These are phyloP conservation scores for Cyclura pinguis DNA, from an alignment of 2,797 vertebrate genomes.

Conservation along the genomic window DNA sequence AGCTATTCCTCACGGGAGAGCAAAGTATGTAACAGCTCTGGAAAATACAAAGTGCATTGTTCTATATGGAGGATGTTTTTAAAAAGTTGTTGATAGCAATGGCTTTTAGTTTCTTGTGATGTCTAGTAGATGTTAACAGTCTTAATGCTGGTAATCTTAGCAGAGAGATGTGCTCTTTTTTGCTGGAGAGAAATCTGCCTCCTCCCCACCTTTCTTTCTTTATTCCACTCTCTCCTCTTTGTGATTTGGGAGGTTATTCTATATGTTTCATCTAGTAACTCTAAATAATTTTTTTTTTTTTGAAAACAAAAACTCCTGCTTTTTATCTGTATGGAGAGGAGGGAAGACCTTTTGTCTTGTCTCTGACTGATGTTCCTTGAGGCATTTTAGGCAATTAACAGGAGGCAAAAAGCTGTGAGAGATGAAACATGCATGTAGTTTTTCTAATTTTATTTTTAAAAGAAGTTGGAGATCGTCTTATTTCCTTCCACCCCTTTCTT, in stretches of 20 bases:
- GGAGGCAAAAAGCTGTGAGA: slow-evolving; percentile 57
- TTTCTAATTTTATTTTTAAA: slow-evolving; percentile 73
- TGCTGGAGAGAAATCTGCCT: slow-evolving; percentile 62
- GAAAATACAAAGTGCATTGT: slow-evolving; percentile 56
- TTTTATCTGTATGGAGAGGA: slow-evolving; percentile 73
- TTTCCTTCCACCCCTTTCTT: slow-evolving; percentile 57
- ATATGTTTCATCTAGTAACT: slow-evolving; percentile 72
- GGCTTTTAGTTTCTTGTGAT: slow-evolving; percentile 53
- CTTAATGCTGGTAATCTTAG: slow-evolving; percentile 59
- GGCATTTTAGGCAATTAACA: slow-evolving; percentile 70
- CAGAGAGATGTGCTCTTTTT: slow-evolving; percentile 65
- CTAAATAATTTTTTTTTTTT: slow-evolving; percentile 56
- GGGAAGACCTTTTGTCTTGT: slow-evolving; percentile 12
- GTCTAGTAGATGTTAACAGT: slow-evolving; percentile 56
- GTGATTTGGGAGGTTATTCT: slow-evolving; percentile 74
- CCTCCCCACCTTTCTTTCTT: slow-evolving; percentile 45
- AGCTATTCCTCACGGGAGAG: slow-evolving; percentile 38
- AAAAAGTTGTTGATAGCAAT: slow-evolving; percentile 57
- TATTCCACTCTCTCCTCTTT: slow-evolving; percentile 69
- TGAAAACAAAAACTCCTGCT: slow-evolving; percentile 68
- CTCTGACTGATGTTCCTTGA: slow-evolving; percentile 47
- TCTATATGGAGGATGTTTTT: slow-evolving; percentile 63
- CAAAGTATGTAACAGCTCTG: slow-evolving; percentile 70
- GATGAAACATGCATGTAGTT: slow-evolving; percentile 70
- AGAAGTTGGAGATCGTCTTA: slow-evolving; percentile 65